Evolutionary conservation across 2,797 vertebrate species (phyloP), one percentile per base, ranked within the genome.

Genomic region (Melanotaenia maccullochi): DNA sequence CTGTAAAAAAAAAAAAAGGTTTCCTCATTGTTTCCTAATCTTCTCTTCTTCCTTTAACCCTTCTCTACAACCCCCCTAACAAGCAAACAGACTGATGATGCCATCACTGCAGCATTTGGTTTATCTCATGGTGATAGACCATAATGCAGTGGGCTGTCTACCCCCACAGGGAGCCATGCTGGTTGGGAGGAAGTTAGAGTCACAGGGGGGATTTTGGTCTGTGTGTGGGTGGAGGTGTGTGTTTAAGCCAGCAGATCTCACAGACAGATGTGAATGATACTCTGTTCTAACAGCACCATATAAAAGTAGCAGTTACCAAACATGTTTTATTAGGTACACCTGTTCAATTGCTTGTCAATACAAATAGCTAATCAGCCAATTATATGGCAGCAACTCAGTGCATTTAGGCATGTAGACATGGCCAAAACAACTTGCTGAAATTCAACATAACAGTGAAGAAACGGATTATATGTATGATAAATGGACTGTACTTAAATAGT

Each of bases 41-140:
- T 3, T 38, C 30, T 58, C 65, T 36, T 22, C 52, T 65, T 73
- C 72, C 73, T 59, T 44, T 18, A 38, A 61, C 62, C 68, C 61
- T 60, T 75, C 40, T 42, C 51, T 60, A 54, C 20, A 28, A 18
- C 60, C 16, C 47, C 57, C 38, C 61, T 47, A 4, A 24, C 81
- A 90, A 88, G 87, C 82, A 90, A 88, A 90, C 85, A 89, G 73
- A 83, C 76, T 67, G 65, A 88, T 87, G 88, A 92, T 84, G 84
- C 86, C 83, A 82, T 71, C 73, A 42, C 75, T 36, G 76, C 72
- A 75, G 61, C 79, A 87, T 89, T 88, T 88, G 79, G 87, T 89
- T 91, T 90, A 87, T 90, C 84, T 86, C 78, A 59, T 79, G 71
- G 76, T 85, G 80, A 90, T 83, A 84, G 84, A 73, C 78, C 79